Conservation (phyloP, 53 echinoderm and acorn worm species). For the Paelopatides confundens region DNA sequence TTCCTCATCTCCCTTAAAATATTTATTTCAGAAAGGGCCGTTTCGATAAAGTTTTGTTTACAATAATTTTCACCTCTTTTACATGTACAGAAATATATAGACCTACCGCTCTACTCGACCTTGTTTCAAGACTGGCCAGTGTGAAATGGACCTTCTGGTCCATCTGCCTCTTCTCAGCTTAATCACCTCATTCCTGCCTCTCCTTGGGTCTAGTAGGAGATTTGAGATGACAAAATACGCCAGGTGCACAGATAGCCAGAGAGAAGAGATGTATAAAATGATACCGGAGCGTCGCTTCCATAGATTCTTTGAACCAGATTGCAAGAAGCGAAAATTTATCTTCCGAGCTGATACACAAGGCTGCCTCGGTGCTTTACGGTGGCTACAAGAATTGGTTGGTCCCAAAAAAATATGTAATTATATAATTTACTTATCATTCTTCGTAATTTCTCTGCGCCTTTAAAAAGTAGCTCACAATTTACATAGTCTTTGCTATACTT, state of each 20-base stretch:
- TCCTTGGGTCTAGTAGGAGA: neutral
- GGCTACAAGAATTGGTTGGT: constrained; percentile 7
- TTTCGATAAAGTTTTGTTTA: too few relatives aligned
- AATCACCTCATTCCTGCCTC: neutral
- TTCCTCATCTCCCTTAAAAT: too few relatives aligned
- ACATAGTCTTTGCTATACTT: too few relatives aligned
- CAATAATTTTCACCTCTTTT: too few relatives aligned
- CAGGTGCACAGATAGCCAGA: neutral
- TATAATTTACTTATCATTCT: neutral
- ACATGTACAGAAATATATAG: too few relatives aligned
- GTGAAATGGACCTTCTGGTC: neutral
- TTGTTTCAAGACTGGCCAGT: too few relatives aligned
- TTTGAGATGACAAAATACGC: neutral
- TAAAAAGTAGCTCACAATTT: too few relatives aligned
- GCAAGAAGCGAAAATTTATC: neutral
- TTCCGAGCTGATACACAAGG: constrained; percentile 2
- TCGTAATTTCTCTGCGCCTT: too few relatives aligned
- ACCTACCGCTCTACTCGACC: too few relatives aligned
- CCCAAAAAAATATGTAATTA: neutral
- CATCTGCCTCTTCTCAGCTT: neutral
- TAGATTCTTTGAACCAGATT: neutral
- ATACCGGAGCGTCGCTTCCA: neutral
- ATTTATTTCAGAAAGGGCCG: too few relatives aligned
- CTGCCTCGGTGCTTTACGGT: constrained; percentile 7
- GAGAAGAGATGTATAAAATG: neutral